Percentiles rank a stretch among this genome's conserved stretches.
These are phyloP conservation scores for Drosophila robusta DNA, from an alignment of 2,888 invertebrate species.

Conservation along the genomic window DNA sequence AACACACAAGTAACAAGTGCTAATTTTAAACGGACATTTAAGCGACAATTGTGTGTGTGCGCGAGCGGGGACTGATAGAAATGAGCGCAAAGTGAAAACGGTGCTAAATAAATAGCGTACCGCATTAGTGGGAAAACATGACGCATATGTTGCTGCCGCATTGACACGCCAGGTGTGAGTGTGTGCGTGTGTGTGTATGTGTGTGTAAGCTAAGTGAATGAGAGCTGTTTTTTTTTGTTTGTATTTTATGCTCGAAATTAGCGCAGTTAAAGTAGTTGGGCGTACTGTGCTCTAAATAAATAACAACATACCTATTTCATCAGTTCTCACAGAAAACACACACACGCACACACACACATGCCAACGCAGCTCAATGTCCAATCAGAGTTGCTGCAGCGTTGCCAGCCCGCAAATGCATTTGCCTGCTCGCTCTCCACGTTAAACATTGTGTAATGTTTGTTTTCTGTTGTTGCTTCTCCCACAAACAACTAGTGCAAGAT, in stretches of 20 bases:
- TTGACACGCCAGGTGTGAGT: conserved; percentile 39
- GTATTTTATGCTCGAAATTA: conserved; percentile 9
- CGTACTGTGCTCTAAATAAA: conserved; percentile 44
- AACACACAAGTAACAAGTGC: conserved; percentile 45
- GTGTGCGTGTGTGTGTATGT: conserved; percentile 21
- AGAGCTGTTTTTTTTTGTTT: conserved; percentile 10
- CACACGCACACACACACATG: conserved; percentile 16
- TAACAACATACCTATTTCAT: conserved; percentile 48
- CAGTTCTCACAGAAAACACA: conserved; percentile 27
- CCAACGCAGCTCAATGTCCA: conserved; percentile 62
- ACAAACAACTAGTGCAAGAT: conserved; percentile 43
- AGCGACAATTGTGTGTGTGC: conserved; percentile 8
- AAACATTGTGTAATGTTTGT: conserved; percentile 57
- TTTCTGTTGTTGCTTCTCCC: conserved; percentile 11
- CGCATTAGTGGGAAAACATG: conserved; percentile 59
- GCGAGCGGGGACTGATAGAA: conserved; percentile 36
- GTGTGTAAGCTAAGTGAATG: conserved; percentile 22
- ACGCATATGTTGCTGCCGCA: conserved; percentile 61
- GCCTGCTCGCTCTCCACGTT: conserved; percentile 8
- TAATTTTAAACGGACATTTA: conserved; percentile 31
- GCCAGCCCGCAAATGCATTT: conserved; percentile 50
- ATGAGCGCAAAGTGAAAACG: conserved; percentile 54
- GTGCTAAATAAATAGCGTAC: conserved; percentile 55
- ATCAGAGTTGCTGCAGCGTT: conserved; percentile 44
- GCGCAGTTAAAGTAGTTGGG: conserved; percentile 5